Conservation (phyloP, 2,797 vertebrate genomes). For the Galaxias olidus region DNA sequence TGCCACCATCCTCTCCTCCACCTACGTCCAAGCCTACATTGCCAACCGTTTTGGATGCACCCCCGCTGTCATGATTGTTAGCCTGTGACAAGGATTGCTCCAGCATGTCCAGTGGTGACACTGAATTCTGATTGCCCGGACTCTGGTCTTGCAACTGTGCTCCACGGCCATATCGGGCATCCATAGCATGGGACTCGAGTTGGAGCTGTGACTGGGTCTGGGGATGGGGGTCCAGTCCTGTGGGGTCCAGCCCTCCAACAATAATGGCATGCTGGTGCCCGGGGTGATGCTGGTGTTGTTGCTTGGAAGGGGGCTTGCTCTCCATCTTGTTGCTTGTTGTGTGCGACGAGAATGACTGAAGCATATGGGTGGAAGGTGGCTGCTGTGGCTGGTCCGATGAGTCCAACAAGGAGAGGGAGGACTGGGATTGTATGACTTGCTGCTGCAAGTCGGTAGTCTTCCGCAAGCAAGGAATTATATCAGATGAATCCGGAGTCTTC, state of each 20-base stretch:
- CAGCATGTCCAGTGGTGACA: slow-evolving; percentile 74
- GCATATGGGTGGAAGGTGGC: slow-evolving; percentile 71
- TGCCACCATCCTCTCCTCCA: slow-evolving; percentile 52
- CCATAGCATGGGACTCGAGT: slow-evolving; percentile 77
- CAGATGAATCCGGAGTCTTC: slow-evolving; percentile 75
- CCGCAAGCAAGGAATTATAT: slow-evolving; percentile 68
- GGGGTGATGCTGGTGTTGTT: slow-evolving; percentile 60
- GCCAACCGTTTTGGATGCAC: slow-evolving; percentile 55
- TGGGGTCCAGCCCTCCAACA: too few relatives aligned
- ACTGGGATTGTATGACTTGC: slow-evolving; percentile 68
- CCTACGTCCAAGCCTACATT: slow-evolving; percentile 38
- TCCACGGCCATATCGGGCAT: slow-evolving; percentile 72
- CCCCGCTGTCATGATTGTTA: slow-evolving; percentile 58
- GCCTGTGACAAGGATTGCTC: slow-evolving; percentile 73
- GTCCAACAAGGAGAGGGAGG: slow-evolving; percentile 75
- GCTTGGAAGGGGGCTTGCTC: slow-evolving; percentile 55
- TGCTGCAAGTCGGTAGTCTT: slow-evolving; percentile 73
- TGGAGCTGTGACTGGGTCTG: slow-evolving; percentile 76
- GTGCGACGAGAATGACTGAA: slow-evolving; percentile 87
- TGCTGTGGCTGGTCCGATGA: slow-evolving; percentile 75
- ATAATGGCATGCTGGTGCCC: slow-evolving; percentile 69
- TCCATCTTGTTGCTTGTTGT: slow-evolving; percentile 73
- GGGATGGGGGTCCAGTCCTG: slow-evolving; percentile 60
- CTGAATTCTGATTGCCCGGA: slow-evolving; percentile 68
- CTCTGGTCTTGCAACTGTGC: slow-evolving; percentile 64